phyloP scores from a whole-genome alignment of 2,797 vertebrate species.

The Galagoides demidoff region DNA sequence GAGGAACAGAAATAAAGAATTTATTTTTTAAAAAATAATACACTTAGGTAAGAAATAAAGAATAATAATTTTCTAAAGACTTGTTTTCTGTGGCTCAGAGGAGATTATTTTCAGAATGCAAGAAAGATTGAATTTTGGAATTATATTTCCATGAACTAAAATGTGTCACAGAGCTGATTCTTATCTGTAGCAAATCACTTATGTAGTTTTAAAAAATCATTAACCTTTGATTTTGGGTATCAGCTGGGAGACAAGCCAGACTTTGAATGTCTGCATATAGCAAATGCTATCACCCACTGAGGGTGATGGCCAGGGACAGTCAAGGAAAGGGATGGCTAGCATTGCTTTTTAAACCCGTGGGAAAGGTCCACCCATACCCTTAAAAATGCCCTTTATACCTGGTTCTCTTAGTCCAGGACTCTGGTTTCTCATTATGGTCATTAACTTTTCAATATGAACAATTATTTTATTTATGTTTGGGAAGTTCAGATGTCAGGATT shows the following conservation, averaged over 20 bases:
- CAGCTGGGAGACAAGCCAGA: neutral
- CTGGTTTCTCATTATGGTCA: neutral
- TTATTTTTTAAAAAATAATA: constrained; percentile 59
- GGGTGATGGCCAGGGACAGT: neutral
- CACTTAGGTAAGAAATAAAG: constrained; percentile 62
- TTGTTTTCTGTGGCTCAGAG: constrained; percentile 28
- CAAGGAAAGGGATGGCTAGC: no score
- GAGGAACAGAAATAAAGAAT: constrained; percentile 59
- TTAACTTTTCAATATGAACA: constrained; percentile 9
- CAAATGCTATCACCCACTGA: neutral
- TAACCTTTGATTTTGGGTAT: constrained; percentile 30
- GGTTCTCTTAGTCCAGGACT: neutral
- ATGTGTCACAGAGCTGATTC: constrained; percentile 34
- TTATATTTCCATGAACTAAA: constrained; percentile 41
- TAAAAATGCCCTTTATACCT: neutral
- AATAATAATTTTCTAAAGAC: constrained; percentile 47
- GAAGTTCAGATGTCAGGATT: neutral
- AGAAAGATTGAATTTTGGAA: constrained; percentile 31
- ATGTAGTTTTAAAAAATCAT: neutral
- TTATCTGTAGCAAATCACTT: constrained; percentile 38
- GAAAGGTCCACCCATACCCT: neutral
- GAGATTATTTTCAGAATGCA: constrained; percentile 16
- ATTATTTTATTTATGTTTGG: constrained; percentile 15
- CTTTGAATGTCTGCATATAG: neutral
- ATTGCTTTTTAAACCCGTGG: neutral